These are phyloP conservation scores for Philhelius pedissequus DNA, from an alignment of 2,888 invertebrate genomes.

Conservation along the genomic window DNA sequence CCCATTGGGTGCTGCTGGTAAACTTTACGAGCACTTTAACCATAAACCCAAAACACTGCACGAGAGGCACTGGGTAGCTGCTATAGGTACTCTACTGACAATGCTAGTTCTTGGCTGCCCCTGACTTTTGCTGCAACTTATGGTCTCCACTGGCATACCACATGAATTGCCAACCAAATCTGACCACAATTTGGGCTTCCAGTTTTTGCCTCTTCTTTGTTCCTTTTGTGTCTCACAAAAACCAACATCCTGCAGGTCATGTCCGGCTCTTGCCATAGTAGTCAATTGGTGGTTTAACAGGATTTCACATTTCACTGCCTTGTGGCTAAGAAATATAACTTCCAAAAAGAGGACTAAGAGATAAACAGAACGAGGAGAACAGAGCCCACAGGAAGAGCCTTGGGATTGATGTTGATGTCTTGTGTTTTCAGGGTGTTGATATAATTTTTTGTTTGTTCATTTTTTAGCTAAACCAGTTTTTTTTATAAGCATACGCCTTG, in stretches of 20 bases:
- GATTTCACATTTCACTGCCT: slow-evolving; percentile 55
- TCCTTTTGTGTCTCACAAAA: slow-evolving; percentile 16
- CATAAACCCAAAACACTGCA: slow-evolving; percentile 57
- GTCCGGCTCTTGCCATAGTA: slow-evolving; percentile 49
- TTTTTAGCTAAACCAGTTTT: slow-evolving; percentile 18
- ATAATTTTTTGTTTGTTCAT: neutral
- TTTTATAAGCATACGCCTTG: slow-evolving; percentile 5
- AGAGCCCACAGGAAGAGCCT: neutral
- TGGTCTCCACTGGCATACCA: slow-evolving; percentile 56
- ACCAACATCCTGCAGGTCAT: slow-evolving; percentile 48
- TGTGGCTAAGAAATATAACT: slow-evolving; percentile 49
- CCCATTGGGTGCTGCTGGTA: slow-evolving; percentile 39
- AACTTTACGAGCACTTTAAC: slow-evolving; percentile 54
- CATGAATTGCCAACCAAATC: slow-evolving; percentile 62
- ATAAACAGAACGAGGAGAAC: neutral
- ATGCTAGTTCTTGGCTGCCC: slow-evolving; percentile 24
- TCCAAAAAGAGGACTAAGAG: neutral
- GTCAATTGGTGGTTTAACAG: slow-evolving; percentile 65
- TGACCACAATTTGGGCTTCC: slow-evolving; percentile 56
- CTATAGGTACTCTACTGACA: neutral
- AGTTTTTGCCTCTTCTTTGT: slow-evolving; percentile 1
- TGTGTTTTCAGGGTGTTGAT: slow-evolving; percentile 23
- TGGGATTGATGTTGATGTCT: slow-evolving; percentile 16
- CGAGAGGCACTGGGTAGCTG: neutral
- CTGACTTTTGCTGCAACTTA: slow-evolving; percentile 56